Evolutionary conservation across 2,888 invertebrate genomes (phyloP).

Genomic region (Eristalis arbustorum): DNA sequence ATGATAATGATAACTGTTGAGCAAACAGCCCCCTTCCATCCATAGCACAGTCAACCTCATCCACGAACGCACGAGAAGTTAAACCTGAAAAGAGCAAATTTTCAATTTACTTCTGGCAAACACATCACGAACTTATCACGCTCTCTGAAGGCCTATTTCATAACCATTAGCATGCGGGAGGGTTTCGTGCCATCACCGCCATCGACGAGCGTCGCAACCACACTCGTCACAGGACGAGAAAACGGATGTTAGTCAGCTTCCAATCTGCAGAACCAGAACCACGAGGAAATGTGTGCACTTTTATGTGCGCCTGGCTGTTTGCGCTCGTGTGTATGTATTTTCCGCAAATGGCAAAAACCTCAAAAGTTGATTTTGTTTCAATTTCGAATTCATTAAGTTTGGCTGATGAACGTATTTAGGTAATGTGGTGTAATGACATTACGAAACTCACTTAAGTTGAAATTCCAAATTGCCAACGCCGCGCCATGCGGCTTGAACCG

Average conservation of each 20-base stretch:
- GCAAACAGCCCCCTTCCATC: conserved; percentile 23
- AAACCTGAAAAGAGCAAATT: conserved; percentile 69
- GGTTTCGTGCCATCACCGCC: conserved; percentile 15
- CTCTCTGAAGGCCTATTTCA: conserved; percentile 67
- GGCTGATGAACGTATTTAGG: conserved; percentile 70
- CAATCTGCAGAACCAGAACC: background rate
- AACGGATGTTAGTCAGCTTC: conserved; percentile 30
- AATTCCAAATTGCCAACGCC: conserved; percentile 66
- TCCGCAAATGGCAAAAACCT: conserved; percentile 65
- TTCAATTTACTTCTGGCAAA: conserved; percentile 68
- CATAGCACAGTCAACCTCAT: conserved; percentile 35
- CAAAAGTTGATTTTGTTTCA: conserved; percentile 70
- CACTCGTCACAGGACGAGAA: conserved; percentile 36
- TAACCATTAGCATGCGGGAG: conserved; percentile 64
- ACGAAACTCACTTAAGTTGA: conserved; percentile 66
- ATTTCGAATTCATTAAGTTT: conserved; percentile 71
- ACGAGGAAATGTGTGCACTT: background rate
- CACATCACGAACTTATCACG: conserved; percentile 64
- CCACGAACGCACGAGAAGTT: conserved; percentile 63
- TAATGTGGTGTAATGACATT: conserved; percentile 70
- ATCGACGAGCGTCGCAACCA: conserved; percentile 35
- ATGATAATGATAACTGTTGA: conserved; percentile 25
- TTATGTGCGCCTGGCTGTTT: background rate
- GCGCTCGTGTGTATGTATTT: background rate
- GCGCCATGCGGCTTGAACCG: conserved; percentile 43